Conservation (phyloP, 1,140 invertebrate species). For the Bradysia coprophila region DNA sequence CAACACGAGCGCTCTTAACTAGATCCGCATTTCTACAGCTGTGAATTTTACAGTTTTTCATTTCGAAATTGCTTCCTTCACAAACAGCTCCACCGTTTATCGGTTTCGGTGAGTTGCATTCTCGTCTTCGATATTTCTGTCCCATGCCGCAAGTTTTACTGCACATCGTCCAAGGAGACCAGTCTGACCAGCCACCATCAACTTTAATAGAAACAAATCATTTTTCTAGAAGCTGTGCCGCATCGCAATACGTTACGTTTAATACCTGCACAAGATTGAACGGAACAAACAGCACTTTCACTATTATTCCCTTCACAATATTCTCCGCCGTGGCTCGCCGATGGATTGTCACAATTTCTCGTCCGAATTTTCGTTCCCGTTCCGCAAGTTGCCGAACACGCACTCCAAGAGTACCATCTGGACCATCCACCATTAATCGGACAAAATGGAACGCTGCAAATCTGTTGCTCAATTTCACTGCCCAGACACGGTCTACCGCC, state of each 20-base stretch:
- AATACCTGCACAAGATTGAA: background rate
- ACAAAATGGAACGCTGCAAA: conserved; percentile 30
- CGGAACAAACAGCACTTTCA: background rate
- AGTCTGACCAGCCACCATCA: conserved; percentile 73
- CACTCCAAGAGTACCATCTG: conserved; percentile 46
- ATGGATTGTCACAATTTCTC: conserved; percentile 63
- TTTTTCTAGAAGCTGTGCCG: no score
- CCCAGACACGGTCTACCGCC: conserved; percentile 1
- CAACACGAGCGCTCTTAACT: no score
- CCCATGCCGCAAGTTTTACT: conserved; percentile 59
- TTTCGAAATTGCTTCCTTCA: background rate
- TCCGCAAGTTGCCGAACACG: conserved; percentile 25
- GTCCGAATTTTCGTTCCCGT: conserved; percentile 32
- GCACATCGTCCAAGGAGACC: conserved; percentile 77
- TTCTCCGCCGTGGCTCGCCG: conserved; percentile 56
- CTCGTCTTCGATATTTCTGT: conserved; percentile 55
- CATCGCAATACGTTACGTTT: no score
- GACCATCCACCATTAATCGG: conserved; percentile 60
- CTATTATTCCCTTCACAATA: conserved; percentile 29
- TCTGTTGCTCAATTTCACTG: background rate
- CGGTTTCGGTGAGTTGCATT: conserved; percentile 66
- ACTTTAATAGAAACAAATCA: conserved; percentile 33
- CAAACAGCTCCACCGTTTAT: conserved; percentile 32
- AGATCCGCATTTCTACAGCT: background rate
- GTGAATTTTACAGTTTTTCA: background rate